phyloP scores from a whole-genome alignment of 1,140 invertebrate species.

The Nephila pilipes region DNA sequence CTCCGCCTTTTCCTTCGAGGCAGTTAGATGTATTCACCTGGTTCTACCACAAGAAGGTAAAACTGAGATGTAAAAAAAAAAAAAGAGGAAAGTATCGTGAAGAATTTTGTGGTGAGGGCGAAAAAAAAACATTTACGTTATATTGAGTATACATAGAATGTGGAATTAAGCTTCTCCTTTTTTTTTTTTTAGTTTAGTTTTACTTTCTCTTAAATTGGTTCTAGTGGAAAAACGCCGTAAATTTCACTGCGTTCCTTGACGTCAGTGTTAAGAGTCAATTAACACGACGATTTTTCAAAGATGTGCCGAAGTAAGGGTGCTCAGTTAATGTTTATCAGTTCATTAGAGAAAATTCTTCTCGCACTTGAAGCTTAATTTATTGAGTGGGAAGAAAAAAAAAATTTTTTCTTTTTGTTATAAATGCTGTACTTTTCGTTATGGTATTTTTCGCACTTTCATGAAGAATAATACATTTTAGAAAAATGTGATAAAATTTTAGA shows the following conservation, averaged over 20 bases:
- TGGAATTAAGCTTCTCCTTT: background rate
- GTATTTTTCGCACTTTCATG: too few species aligned
- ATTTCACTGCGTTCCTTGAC: constrained; percentile 9
- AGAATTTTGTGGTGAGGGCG: background rate
- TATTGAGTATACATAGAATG: constrained; percentile 27
- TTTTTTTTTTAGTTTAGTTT: constrained; percentile 4
- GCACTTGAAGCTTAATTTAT: background rate
- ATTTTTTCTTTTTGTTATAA: background rate
- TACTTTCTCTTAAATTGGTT: constrained; percentile 23
- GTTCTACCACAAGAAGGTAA: background rate
- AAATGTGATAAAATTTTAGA: too few species aligned
- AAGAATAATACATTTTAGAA: too few species aligned
- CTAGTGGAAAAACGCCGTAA: constrained; percentile 13
- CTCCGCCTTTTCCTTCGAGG: background rate
- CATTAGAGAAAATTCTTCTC: background rate
- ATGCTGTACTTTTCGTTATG: too few species aligned
- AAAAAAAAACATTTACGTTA: background rate
- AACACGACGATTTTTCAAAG: background rate
- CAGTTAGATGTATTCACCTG: constrained; percentile 44
- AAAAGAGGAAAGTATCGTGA: background rate
- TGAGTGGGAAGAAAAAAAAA: background rate
- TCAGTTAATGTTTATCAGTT: background rate
- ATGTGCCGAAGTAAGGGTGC: background rate
- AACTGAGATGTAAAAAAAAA: background rate
- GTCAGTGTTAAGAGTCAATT: constrained; percentile 8